phyloP scores from a whole-genome alignment of 2,113 vertebrate species.

The Cyanoliseus patagonus region DNA sequence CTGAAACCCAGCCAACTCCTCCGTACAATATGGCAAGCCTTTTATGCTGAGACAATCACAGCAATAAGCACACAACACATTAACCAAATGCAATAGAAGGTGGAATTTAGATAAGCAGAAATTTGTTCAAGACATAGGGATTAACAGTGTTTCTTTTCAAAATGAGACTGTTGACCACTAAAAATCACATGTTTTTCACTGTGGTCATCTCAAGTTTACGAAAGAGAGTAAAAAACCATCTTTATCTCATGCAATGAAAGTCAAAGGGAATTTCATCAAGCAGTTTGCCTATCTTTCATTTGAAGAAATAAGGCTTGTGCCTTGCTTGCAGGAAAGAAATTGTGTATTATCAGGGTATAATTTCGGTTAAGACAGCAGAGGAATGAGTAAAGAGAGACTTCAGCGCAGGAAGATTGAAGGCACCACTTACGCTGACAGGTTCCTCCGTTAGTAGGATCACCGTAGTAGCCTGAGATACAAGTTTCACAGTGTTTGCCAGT shows the following conservation, averaged over 20 bases:
- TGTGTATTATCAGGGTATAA: background rate
- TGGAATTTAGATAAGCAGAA: background rate
- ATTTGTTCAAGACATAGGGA: background rate
- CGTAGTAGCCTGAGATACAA: conserved; percentile 94
- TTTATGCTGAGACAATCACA: background rate
- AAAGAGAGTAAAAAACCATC: background rate
- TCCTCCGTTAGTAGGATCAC: conserved; percentile 95
- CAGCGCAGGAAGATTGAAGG: accelerated
- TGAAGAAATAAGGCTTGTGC: background rate
- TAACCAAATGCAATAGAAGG: background rate
- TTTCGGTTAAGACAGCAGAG: background rate
- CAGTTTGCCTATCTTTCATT: background rate
- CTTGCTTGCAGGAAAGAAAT: background rate
- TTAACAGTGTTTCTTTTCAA: background rate
- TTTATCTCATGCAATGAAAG: background rate
- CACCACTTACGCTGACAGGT: conserved; percentile 93
- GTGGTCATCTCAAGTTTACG: background rate
- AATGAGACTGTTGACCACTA: background rate
- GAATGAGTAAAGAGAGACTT: background rate
- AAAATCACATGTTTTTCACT: background rate
- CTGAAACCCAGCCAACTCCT: conserved; percentile 8
- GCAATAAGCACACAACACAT: background rate
- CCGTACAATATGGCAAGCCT: background rate
- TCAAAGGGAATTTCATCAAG: background rate
- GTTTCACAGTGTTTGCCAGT: conserved; percentile 93